Evolutionary conservation across 2,888 invertebrate species (phyloP), one percentile per base, ranked within the genome.

Genomic region (Zhuqinia jingwanae): DNA sequence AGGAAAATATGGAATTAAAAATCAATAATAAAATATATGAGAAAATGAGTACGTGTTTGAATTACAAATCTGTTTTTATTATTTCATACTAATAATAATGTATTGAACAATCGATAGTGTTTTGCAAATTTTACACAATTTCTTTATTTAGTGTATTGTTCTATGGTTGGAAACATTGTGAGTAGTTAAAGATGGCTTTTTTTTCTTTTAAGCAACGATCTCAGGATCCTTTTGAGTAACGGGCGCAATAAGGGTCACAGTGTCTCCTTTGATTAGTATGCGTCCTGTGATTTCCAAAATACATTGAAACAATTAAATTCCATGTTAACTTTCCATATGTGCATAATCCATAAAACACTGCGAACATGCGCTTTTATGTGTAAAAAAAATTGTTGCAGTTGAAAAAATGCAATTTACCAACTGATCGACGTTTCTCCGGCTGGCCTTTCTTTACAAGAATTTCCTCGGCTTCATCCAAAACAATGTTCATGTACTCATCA

Each of bases 321-420:
- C 15, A 6, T 30, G 2, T 65, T 30, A 10, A 15, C 22, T 8
- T n/a, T 15, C 25, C 25, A 47, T 50, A 11, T 20, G 17, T 30
- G 2, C 42, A 10, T 27, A 68, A 68, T 10, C 6, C 27, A 36
- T 8, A 15, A 68, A 27, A 27, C 6, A 15, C 10, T 47, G 27
- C n/a, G n/a, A n/a, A n/a, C n/a, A n/a, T n/a, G n/a, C n/a, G n/a
- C n/a, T n/a, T n/a, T n/a, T n/a, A n/a, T n/a, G n/a, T n/a, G n/a
- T n/a, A n/a, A n/a, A n/a, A n/a, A n/a, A n/a, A n/a, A n/a, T n/a
- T n/a, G n/a, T n/a, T n/a, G n/a, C n/a, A n/a, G n/a, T n/a, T n/a
- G n/a, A n/a, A n/a, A n/a, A n/a, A n/a, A n/a, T n/a, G 97, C 70
- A 97, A 96, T 73, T 96, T 94, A 89, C 97, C 97, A 15, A 98